Evolutionary conservation across 2,797 vertebrate species (phyloP), one percentile per base, ranked within the genome.

Genomic region (Triplophysa yarkandensis): DNA sequence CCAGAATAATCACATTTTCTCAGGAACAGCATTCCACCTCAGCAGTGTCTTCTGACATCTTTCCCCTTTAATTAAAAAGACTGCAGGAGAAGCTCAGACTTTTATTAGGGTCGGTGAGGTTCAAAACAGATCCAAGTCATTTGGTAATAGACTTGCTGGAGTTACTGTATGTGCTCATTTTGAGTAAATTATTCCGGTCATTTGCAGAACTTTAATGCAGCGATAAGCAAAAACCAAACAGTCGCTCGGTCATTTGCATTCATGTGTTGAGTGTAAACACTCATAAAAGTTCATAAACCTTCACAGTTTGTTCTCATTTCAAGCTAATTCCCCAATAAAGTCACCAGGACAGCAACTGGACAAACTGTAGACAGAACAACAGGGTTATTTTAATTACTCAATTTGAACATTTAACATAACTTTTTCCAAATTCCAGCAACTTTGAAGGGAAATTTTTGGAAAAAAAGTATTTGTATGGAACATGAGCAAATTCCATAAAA

Each of bases 61-160:
- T 28, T 30, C 57, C 6, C 19, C 19, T 21, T 19, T 46, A 70
- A 72, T 72, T 72, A 55, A 50, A 71, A 52, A 52, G 32, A 63
- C 46, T 27, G 21, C 6, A 1, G 44, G 30, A 62, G 44, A 14
- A 48, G 32, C 14, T 4, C 21, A 27, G 16, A 52, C 30, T 7
- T 50, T 62, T 36, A 62, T 50, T 61, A 39, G n/a, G 60, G 48
- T 41, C 61, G 34, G 16, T 0, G 27, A 65, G 61, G 61, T 63
- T 65, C 19, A 28, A 73, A 73, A 43, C 36, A 44, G 55, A 32
- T 28, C 27, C 36, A 41, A 28, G 44, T 44, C 2, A 44, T 30
- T 55, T 64, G 10, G 36, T 41, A 61, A 71, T 50, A 39, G 23
- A 71, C 32, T 28, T 30, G 36, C 3, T 7, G 34, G 57, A 32